A percentile compares a stretch with the other conserved stretches of the same genome.
phyloP scores from a whole-genome alignment of 2,888 invertebrate genomes.

The Hetaerina titia region DNA sequence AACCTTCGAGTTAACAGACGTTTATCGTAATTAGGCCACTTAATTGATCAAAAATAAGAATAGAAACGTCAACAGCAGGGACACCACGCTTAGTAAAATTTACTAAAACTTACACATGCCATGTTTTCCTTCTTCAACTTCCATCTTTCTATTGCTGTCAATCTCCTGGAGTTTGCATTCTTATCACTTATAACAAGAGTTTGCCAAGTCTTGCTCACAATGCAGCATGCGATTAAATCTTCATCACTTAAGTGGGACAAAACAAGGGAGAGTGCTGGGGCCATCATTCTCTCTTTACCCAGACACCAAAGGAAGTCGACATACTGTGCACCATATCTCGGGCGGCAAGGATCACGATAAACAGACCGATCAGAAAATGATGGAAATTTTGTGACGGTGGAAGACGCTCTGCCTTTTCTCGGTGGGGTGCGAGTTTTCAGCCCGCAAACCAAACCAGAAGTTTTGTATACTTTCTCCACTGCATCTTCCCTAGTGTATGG shows the following conservation, averaged over 20 bases:
- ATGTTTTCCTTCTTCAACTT: conserved; percentile 61
- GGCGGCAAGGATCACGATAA: conserved; percentile 8
- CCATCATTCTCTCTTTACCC: conserved; percentile 56
- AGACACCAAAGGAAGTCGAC: conserved; percentile 67
- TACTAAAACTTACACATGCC: background rate
- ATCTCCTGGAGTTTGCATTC: conserved; percentile 32
- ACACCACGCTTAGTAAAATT: background rate
- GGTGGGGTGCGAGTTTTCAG: conserved; percentile 25
- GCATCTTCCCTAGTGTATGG: conserved; percentile 15
- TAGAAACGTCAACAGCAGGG: background rate
- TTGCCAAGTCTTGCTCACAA: conserved; percentile 71
- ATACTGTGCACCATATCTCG: conserved; percentile 43
- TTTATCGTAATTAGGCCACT: too few relatives aligned
- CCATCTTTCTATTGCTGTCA: conserved; percentile 9
- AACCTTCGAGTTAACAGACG: too few relatives aligned
- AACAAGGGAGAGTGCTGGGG: conserved; percentile 48
- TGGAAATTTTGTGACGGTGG: background rate
- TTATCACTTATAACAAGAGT: conserved; percentile 44
- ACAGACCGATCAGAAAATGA: background rate
- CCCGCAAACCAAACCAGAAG: background rate
- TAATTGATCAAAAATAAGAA: too few relatives aligned
- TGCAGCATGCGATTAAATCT: conserved; percentile 71
- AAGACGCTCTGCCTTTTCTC: background rate
- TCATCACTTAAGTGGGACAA: conserved; percentile 70
- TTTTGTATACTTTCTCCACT: background rate